Evolutionary conservation across 1,140 invertebrate species (phyloP), one percentile per base, ranked within the genome.

Genomic region (Halesus radiatus): DNA sequence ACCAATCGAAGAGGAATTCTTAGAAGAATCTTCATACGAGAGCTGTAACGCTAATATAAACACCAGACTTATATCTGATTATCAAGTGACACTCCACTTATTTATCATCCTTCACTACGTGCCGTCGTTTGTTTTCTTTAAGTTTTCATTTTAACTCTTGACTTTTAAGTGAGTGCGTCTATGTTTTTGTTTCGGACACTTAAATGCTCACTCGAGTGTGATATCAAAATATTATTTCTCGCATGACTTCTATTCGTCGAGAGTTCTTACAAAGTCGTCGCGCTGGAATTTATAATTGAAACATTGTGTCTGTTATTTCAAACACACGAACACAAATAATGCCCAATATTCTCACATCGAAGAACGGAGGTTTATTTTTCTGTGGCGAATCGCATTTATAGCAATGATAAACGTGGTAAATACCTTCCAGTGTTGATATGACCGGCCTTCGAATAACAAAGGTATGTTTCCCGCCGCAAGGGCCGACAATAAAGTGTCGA

Each of bases 401-500:
- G 16, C 32, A 16, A 45, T 45, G 13, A 20, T 20, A 50, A 68
- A 50, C 16, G 18, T 32, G n/a, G 64, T 50, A 68, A 68, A 50
- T 37, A 37, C 3, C 32, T 20, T 37, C 32, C 26, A n/a, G 68
- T 29, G 68, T 23, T 22, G 50, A 72, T 72, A 50, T 53, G 20
- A 22, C 15, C 50, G 26, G 23, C 23, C 29, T 50, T 23, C 15
- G 32, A 56, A 18, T 23, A 54, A 81, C 76, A 81, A 81, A 81
- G 75, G 80, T 78, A 54, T 62, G 75, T 78, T 22, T 37, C 66
- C 52, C 73, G 75, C 76, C 56, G 74, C 74, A 75, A 26, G 75
- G 74, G 8, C 45, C 76, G 50, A 74, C 74, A 74, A 81, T 81
- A 81, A 81, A 81, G 54, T 78, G 80, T 78, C 66, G 53, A 70